Evolutionary conservation across 2,113 vertebrate species (phyloP).

Genomic region (Gymnobelideus leadbeateri): DNA sequence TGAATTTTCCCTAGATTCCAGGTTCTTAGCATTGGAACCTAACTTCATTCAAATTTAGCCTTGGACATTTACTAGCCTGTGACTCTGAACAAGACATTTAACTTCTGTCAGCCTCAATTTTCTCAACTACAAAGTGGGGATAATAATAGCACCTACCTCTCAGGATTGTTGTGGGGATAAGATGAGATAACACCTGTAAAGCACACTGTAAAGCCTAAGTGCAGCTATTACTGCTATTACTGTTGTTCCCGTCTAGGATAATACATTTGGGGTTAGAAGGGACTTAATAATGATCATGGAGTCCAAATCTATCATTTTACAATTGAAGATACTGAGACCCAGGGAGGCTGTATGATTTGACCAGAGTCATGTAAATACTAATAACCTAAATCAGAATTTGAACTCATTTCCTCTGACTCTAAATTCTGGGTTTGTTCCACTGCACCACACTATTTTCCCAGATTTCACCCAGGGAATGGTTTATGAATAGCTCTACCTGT

Average conservation of each 20-base stretch:
- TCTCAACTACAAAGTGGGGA: not conserved
- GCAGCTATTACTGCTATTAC: not conserved
- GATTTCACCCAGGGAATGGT: not conserved
- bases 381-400: not conserved
- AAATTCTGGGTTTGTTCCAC: not conserved
- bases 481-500: not conserved
- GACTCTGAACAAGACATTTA: not conserved
- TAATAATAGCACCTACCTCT: not conserved
- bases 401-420: not conserved
- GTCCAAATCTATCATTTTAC: not conserved
- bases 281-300: not conserved
- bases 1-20: not conserved
- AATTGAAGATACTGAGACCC: not conserved
- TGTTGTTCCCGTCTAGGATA: not conserved
- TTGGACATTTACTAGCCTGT: not conserved
- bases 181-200: not conserved
- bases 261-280: not conserved
- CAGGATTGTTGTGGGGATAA: not conserved
- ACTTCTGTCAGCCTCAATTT: not conserved
- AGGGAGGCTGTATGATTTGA: not conserved
- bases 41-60: not conserved
- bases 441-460: not conserved
- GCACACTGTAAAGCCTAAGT: not conserved
- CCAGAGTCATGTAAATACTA: not conserved
- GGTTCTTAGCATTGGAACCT: not conserved